Percentiles rank a stretch among this genome's conserved stretches.
Conservation (phyloP, 2,888 invertebrate species). For the Reticulitermes lucifugus region DNA sequence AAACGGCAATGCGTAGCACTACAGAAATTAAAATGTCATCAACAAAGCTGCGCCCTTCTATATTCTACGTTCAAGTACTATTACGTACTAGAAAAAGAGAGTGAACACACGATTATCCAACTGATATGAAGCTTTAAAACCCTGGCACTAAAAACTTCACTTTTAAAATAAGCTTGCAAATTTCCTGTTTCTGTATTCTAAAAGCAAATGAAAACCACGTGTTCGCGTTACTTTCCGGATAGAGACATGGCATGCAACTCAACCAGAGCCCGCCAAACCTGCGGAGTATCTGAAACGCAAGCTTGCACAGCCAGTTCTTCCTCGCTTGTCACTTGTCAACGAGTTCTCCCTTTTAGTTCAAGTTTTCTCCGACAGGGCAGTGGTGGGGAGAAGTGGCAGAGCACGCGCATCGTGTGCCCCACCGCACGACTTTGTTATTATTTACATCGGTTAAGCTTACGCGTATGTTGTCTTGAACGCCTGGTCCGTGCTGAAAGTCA, state of each 20-base stretch:
- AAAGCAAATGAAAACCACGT: slow-evolving; percentile 21
- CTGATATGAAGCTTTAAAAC: neutral
- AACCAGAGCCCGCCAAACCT: slow-evolving; percentile 13
- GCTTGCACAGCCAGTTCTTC: neutral
- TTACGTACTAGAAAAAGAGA: no score
- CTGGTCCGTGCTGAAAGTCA: no score
- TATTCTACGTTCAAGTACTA: no score
- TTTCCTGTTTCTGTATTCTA: neutral
- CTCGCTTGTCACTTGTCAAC: slow-evolving; percentile 33
- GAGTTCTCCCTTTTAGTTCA: slow-evolving; percentile 30
- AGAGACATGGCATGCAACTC: neutral
- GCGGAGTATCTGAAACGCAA: neutral
- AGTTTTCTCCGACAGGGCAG: slow-evolving; percentile 33
- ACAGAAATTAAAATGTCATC: no score
- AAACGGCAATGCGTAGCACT: no score
- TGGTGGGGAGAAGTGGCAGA: neutral
- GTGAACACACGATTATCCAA: no score
- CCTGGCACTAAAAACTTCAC: neutral
- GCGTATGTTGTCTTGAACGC: neutral
- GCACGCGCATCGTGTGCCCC: slow-evolving; percentile 15
- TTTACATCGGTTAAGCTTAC: neutral
- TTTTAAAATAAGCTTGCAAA: neutral
- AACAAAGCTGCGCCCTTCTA: no score
- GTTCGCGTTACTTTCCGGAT: neutral
- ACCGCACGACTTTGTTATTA: slow-evolving; percentile 26